These are phyloP conservation scores for Aptenodytes forsteri DNA, from an alignment of 2,113 vertebrate species.

Conservation along the genomic window DNA sequence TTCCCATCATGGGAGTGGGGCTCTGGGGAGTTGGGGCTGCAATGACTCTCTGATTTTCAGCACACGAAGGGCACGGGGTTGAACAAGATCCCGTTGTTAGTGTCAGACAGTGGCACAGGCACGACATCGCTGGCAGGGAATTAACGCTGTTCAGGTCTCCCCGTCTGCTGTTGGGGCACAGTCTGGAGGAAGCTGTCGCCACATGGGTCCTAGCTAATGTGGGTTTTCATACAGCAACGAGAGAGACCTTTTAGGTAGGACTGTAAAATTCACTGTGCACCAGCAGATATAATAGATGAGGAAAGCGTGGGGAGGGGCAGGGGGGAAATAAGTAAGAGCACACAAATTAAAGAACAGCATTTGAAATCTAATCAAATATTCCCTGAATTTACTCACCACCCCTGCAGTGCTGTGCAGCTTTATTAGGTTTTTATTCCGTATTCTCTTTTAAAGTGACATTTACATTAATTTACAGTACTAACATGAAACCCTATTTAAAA, in stretches of 20 bases:
- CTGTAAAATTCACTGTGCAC: slow-evolving; percentile 10
- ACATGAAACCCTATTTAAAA: slow-evolving; percentile 65
- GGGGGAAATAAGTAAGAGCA: slow-evolving; percentile 15
- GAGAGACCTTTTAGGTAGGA: not conserved
- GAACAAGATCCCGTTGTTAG: not conserved
- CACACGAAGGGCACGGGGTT: accelerated
- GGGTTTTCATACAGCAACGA: not conserved
- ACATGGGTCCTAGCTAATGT: not conserved
- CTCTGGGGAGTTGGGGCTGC: not conserved
- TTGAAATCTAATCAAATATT: slow-evolving; percentile 75
- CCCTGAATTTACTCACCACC: slow-evolving; percentile 67
- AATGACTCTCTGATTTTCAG: not conserved
- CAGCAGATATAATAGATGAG: slow-evolving; percentile 31
- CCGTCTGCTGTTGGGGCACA: not conserved
- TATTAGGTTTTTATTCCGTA: slow-evolving; percentile 70
- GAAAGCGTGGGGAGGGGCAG: not conserved
- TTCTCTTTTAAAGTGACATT: slow-evolving; percentile 75
- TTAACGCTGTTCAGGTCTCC: accelerated
- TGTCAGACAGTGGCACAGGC: no score
- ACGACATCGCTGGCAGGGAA: not conserved
- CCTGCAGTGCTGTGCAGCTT: slow-evolving; percentile 60
- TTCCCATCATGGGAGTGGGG: accelerated
- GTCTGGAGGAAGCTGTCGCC: not conserved
- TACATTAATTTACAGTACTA: slow-evolving; percentile 72
- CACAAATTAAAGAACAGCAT: slow-evolving; percentile 70